Evolutionary conservation across 2,888 invertebrate genomes (phyloP).

Genomic region (Agriopis marginaria): DNA sequence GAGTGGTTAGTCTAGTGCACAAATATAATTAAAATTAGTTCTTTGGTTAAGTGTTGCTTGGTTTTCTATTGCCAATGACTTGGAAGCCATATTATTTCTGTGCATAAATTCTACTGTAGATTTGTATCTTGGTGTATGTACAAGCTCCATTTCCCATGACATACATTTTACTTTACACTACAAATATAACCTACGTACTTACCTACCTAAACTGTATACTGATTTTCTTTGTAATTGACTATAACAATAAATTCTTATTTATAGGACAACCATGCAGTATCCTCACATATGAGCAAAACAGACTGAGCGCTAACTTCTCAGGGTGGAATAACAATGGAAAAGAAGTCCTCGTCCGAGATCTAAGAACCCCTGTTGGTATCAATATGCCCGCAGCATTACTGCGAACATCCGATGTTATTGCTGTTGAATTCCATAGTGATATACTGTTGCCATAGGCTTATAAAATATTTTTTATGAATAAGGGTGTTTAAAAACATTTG

Average conservation of each 20-base stretch:
- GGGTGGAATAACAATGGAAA: slow-evolving; percentile 72
- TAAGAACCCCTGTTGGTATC: slow-evolving; percentile 68
- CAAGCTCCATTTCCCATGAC: no score
- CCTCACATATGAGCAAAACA: slow-evolving; percentile 70
- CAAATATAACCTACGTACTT: no score
- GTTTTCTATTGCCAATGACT: no score
- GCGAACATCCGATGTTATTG: slow-evolving; percentile 70
- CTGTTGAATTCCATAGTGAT: slow-evolving; percentile 65
- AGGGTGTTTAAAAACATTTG: no score
- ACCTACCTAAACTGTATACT: no score
- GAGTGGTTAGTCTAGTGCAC: slow-evolving; percentile 57
- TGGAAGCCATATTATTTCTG: background rate
- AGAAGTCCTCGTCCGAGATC: slow-evolving; percentile 65
- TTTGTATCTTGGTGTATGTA: no score
- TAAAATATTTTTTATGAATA: background rate
- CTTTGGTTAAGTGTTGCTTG: no score
- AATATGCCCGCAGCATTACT: slow-evolving; percentile 66
- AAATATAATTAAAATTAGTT: no score
- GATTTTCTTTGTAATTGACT: background rate
- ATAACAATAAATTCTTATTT: slow-evolving; percentile 25
- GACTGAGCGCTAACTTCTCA: slow-evolving; percentile 64
- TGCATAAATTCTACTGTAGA: background rate
- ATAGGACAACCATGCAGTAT: slow-evolving; percentile 70
- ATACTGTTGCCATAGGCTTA: slow-evolving; percentile 27
- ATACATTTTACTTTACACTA: no score